phyloP scores from a whole-genome alignment of 2,113 vertebrate genomes.

The Pheucticus melanocephalus region DNA sequence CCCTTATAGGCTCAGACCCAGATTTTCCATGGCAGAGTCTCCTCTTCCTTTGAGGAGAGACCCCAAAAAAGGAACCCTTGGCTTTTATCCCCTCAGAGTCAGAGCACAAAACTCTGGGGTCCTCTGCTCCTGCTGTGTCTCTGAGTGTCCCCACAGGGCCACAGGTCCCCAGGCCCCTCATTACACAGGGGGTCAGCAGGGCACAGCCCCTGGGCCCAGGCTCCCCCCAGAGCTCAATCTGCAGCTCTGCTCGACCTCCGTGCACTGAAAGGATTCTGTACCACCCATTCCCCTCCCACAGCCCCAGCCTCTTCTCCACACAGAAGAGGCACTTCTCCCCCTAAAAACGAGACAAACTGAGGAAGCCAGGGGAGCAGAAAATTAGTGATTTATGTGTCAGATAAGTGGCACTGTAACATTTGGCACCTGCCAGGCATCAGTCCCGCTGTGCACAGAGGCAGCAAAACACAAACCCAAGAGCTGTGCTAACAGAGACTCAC shows the following conservation, averaged over 20 bases:
- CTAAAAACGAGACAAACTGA: neutral
- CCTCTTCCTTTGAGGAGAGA: neutral
- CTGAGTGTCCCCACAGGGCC: rapidly evolving
- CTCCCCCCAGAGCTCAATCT: neutral
- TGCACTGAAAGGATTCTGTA: neutral
- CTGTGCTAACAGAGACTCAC: neutral
- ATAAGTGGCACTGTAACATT: neutral
- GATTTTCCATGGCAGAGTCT: neutral
- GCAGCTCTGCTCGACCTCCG: rapidly evolving
- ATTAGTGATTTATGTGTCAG: neutral
- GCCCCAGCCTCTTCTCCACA: neutral
- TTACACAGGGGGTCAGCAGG: neutral
- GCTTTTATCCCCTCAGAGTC: neutral
- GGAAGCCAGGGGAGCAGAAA: neutral
- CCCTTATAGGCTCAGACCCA: rapidly evolving
- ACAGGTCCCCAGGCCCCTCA: neutral
- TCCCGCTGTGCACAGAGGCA: neutral
- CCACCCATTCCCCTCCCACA: neutral
- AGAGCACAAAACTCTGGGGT: neutral
- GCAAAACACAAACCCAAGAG: neutral
- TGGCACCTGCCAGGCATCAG: neutral
- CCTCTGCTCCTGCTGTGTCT: neutral
- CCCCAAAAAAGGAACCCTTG: neutral
- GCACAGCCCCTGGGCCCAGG: neutral
- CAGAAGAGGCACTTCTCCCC: neutral